Conservation (phyloP, 2,888 invertebrate species). For the Ormyrus thymus region DNA sequence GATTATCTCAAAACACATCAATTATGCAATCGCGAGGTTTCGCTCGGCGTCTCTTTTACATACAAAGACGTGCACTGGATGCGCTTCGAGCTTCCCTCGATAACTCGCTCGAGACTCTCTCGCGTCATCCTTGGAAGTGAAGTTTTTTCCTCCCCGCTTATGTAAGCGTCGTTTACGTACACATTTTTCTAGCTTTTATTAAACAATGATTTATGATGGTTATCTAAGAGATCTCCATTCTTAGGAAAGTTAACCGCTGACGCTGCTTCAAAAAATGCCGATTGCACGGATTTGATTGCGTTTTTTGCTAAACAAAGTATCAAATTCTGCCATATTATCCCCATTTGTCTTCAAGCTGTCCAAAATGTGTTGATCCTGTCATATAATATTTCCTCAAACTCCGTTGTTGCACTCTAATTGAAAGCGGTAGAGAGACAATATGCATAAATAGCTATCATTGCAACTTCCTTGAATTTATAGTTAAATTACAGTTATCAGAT, state of each 20-base stretch:
- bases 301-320: neutral
- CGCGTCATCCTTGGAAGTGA: constrained; percentile 1
- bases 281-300: neutral
- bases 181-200: neutral
- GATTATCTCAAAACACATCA: constrained; percentile 17
- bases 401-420: neutral
- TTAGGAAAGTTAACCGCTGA: too few species aligned
- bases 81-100: neutral
- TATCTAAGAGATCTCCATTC: too few species aligned
- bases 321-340: neutral
- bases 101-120: neutral
- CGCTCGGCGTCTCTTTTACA: neutral
- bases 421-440: too few species aligned
- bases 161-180: neutral
- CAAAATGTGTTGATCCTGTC: neutral
- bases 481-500: too few species aligned
- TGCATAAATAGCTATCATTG: too few species aligned
- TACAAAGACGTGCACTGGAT: neutral
- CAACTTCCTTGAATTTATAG: too few species aligned
- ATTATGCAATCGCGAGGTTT: constrained; percentile 15
- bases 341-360: neutral
- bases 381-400: constrained; percentile 9
- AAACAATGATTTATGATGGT: neutral
- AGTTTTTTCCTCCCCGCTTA: neutral
- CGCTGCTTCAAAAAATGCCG: neutral